phyloP scores from a whole-genome alignment of 1,140 invertebrate genomes.

The Homalodisca vitripennis region DNA sequence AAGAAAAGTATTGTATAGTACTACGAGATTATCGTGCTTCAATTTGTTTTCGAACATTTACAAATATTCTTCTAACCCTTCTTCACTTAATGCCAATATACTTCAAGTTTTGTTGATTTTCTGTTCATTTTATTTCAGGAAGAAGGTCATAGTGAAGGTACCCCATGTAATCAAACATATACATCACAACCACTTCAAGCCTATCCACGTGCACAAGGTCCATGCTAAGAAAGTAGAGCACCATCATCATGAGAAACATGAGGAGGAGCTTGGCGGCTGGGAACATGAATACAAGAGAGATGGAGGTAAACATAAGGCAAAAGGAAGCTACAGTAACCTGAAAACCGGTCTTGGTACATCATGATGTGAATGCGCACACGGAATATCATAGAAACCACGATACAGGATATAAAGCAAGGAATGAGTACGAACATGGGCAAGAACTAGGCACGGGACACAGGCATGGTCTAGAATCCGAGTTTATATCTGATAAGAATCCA shows the following conservation, averaged over 20 bases:
- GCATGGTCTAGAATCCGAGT: not conserved
- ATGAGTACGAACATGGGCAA: not conserved
- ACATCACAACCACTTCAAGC: constrained; percentile 14
- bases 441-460: not conserved
- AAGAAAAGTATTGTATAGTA: too few relatives aligned
- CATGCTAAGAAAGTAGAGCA: constrained; percentile 2
- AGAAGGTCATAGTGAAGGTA: constrained; percentile 16
- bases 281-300: not conserved
- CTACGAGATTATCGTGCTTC: too few relatives aligned
- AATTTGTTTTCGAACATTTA: too few relatives aligned
- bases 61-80: too few relatives aligned
- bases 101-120: too few relatives aligned
- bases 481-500: not conserved
- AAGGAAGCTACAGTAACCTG: constrained; percentile 16
- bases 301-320: not conserved
- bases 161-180: constrained; percentile 23
- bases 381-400: not conserved
- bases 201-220: constrained; percentile 13
- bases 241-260: constrained; percentile 1
- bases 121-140: too few relatives aligned
- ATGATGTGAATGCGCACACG: not conserved
- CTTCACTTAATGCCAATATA: too few relatives aligned
- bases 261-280: not conserved
- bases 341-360: not conserved
- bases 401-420: too few relatives aligned